A percentile compares a stretch with the other conserved stretches of the same genome.
Evolutionary conservation across 1,140 invertebrate genomes (phyloP).

Genomic region (Drosophila carrolli): DNA sequence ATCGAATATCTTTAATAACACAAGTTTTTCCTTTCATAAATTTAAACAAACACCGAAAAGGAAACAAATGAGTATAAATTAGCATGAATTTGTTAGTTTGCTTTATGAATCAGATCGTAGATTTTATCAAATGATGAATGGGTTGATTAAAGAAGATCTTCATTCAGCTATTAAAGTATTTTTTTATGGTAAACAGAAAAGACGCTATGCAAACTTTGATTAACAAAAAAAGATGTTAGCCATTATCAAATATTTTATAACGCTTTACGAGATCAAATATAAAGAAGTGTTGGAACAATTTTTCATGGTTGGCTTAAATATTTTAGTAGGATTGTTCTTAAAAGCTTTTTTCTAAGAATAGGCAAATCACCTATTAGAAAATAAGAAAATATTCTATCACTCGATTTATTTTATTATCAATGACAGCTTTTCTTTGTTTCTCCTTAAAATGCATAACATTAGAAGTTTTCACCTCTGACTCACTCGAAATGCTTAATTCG

Average conservation of each 20-base stretch:
- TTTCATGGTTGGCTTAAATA: too few relatives aligned
- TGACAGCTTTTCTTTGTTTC: not conserved
- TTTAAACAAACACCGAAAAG: not conserved
- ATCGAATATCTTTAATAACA: too few relatives aligned
- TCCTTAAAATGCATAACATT: not conserved
- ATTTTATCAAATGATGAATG: conserved; percentile 2
- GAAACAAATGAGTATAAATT: not conserved
- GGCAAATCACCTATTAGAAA: not conserved
- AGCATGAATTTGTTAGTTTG: not conserved
- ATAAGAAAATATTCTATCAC: not conserved
- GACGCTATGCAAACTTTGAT: not conserved
- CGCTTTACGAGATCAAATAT: too few relatives aligned
- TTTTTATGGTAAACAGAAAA: not conserved
- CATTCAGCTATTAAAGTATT: not conserved
- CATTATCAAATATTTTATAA: not conserved
- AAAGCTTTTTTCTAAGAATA: too few relatives aligned
- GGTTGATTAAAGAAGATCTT: not conserved
- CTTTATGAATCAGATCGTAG: conserved; percentile 2
- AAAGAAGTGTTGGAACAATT: too few relatives aligned
- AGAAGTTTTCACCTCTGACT: conserved; percentile 39
- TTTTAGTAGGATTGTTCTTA: too few relatives aligned
- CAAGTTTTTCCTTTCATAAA: not conserved
- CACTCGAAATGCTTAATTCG: conserved; percentile 17
- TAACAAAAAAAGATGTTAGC: not conserved
- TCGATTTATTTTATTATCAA: not conserved